Base-by-base conservation (phyloP, 2,797 vertebrate species). In the Eulemur rubriventer region DNA sequence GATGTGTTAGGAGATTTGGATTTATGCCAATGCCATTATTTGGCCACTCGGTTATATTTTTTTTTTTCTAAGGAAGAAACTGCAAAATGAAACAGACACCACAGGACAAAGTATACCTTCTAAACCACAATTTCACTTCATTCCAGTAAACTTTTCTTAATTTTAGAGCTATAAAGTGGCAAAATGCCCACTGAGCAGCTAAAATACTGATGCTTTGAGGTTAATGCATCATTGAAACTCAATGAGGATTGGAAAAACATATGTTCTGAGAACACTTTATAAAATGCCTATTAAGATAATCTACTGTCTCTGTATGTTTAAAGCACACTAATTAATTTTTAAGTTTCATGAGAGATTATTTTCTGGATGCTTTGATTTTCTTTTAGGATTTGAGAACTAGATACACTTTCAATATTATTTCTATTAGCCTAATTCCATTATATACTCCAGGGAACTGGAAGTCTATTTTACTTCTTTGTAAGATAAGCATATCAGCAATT, bases 311-410 rank as follows among this genome's bases (percentile, higher is more conserved):
- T 83, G 17, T 46, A 38, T 57, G 72, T 61, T 85, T 91, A 91
- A 30, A 46, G 46, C 9, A 76, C 7, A 7, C 41, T 92, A 95
- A 79, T 63, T 91, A 55, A 59, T 72, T 86, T 85, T 92, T 72
- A 92, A 57, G 1, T 95, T 82, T 35, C 26, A 50, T 38, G 35
- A 82, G 6, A 89, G 18, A 90, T 78, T 85, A 76, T 87, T 50
- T 88, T 93, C 14, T 41, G 91, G 30, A 73, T 41, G 7, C 12
- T 70, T 22, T 52, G 24, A 70, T 84, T 20, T 83, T 89, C 22
- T 79, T 95, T 97, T 73, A 69, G 55, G 24, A 89, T 79, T 97
- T 86, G 16, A 78, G 35, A 94, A 70, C 38, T 84, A 65, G 7
- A n/a, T 84, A 75, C 9, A 75, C 46, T 86, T 82, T 95, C 38